Conservation (phyloP, 2,113 vertebrate genomes). For the Ptychochromis oligacanthus region DNA sequence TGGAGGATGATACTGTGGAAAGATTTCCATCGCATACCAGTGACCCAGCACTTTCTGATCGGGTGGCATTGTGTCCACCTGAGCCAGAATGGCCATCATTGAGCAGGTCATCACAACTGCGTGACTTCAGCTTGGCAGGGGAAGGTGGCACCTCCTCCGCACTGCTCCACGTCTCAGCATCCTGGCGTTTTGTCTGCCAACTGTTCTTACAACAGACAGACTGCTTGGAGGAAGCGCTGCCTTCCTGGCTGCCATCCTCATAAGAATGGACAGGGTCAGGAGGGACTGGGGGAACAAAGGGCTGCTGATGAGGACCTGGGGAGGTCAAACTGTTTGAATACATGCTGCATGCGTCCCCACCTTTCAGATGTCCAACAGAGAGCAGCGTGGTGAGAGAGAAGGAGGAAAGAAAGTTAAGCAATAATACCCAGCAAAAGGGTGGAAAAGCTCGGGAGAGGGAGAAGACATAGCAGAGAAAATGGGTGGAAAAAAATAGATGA, state of each 20-base stretch:
- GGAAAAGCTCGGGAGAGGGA: constrained; percentile 19
- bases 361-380: constrained; percentile 85
- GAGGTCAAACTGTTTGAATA: constrained; percentile 88
- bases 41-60: constrained; percentile 91
- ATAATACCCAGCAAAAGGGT: constrained; percentile 67
- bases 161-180: constrained; percentile 91
- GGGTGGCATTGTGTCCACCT: constrained; percentile 76
- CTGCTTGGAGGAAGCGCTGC: constrained; percentile 86
- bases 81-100: constrained; percentile 80
- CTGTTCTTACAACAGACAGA: constrained; percentile 86
- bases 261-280: constrained; percentile 78
- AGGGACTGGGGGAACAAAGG: constrained; percentile 82
- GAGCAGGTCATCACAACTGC: constrained; percentile 89
- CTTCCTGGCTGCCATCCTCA: constrained; percentile 79
- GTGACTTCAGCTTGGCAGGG: constrained; percentile 87
- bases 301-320: constrained; percentile 82
- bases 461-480: constrained; percentile 12
- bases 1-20: constrained; percentile 72
- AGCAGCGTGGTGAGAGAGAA: constrained; percentile 94
- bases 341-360: constrained; percentile 91
- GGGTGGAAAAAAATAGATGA: constrained; percentile 8
- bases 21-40: constrained; percentile 84
- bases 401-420: constrained; percentile 89
- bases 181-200: constrained; percentile 87
- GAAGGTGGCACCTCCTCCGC: constrained; percentile 81